These are phyloP conservation scores for Chaenogobius annularis DNA, from an alignment of 2,113 vertebrate species.

Conservation along the genomic window DNA sequence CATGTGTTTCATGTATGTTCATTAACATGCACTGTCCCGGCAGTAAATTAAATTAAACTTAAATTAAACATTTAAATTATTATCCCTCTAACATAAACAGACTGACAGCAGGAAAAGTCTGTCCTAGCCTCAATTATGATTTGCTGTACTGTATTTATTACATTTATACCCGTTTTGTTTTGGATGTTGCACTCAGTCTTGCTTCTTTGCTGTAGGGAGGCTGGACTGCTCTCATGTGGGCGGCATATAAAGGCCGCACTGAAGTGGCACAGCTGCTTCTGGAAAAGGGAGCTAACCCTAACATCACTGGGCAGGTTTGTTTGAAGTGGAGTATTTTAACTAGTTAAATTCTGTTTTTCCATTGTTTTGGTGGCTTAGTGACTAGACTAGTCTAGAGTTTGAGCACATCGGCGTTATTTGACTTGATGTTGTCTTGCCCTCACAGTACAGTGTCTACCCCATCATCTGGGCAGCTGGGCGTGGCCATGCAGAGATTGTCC, in stretches of 20 bases:
- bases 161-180: neutral
- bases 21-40: too few species aligned
- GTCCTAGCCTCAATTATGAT: neutral
- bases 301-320: conserved; percentile 93
- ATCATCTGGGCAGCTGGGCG: conserved; percentile 98
- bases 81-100: too few species aligned
- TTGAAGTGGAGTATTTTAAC: neutral
- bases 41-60: too few species aligned
- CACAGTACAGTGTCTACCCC: conserved; percentile 97
- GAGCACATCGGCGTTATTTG: conserved; percentile 36
- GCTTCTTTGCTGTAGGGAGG: conserved; percentile 81
- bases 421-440: conserved; percentile 60
- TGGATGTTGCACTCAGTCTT: neutral
- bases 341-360: neutral
- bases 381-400: conserved; percentile 11
- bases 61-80: too few species aligned
- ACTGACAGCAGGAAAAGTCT: too few species aligned
- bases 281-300: conserved; percentile 90
- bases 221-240: conserved; percentile 98
- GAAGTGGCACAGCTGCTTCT: conserved; percentile 88
- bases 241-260: conserved; percentile 89
- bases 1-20: too few species aligned
- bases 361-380: neutral
- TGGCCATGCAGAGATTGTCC: conserved; percentile 91
- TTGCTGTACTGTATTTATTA: neutral